phyloP scores from a whole-genome alignment of 2,797 vertebrate genomes.

The Pygocentrus nattereri region DNA sequence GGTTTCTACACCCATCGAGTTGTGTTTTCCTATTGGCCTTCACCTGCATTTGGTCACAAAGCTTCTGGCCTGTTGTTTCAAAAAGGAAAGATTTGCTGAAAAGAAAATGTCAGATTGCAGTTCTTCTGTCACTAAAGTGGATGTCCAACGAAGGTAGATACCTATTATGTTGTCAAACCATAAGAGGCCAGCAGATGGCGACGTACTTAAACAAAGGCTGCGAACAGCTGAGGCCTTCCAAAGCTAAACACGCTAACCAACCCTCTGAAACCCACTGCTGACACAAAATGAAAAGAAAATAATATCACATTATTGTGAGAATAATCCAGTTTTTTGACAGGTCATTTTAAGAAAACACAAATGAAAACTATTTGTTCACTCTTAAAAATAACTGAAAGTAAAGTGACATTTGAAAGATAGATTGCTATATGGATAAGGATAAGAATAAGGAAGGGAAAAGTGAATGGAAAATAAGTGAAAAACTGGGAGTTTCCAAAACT shows the following conservation, averaged over 20 bases:
- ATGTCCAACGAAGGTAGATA: neutral
- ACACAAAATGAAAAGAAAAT: no score
- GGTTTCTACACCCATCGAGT: no score
- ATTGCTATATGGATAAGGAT: no score
- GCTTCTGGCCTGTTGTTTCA: no score
- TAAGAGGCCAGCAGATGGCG: neutral
- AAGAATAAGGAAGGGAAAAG: no score
- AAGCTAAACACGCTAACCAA: neutral
- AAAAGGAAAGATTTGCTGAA: no score
- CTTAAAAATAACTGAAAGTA: neutral
- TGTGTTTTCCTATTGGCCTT: no score
- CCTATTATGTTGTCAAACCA: neutral
- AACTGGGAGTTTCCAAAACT: no score
- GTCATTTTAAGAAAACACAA: neutral
- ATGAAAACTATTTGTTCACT: neutral
- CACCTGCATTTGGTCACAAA: no score
- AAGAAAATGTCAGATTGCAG: no score
- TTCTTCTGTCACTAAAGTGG: neutral
- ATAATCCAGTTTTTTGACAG: no score
- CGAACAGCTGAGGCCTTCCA: neutral
- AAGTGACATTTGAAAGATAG: neutral
- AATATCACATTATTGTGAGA: neutral
- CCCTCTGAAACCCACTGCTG: neutral
- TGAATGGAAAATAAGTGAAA: no score
- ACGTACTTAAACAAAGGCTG: neutral